Base-by-base conservation (phyloP, 2,797 vertebrate genomes). In the Sebastolobus alascanus region DNA sequence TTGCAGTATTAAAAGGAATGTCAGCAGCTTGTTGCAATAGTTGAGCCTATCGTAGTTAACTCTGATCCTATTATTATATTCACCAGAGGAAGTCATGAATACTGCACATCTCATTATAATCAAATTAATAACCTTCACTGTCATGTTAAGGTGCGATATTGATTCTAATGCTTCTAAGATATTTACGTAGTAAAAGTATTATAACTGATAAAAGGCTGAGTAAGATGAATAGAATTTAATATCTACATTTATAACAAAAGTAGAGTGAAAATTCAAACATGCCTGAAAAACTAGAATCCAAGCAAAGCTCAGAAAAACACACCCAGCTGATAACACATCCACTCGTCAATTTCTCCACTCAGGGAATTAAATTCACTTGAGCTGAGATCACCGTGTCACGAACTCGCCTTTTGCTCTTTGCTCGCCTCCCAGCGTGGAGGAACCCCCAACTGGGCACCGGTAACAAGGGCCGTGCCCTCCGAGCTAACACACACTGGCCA, bases 381-480 rank as follows among this genome's bases (percentile, higher is more conserved):
- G 73, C 64, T 73, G 78, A 65, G 88, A 83, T 84, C 80, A 73
- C 50, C 27, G 35, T 83, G 90, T 87, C 86, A 83, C 14, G 37
- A 85, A 88, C 79, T 89, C 11, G 81, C 73, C 77, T 82, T 72
- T 78, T 87, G 81, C 84, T 85, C 75, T 82, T 68, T 75, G 77
- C 76, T 92, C 58, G 3, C 78, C 79, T 85, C 87, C 67, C 90
- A 88, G 89, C 85, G 74, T 80, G 89, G 64, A 80, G 60, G 60
- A 79, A 85, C 61, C 79, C 73, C 90, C 87, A 58, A 67, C 87
- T 81, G 90, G 75, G 84, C 84, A 58, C 75, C 65, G 67, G 86
- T 94, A 94, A 94, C 93, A 80, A 93, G 93, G 87, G 85, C 87
- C 77, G 2, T 76, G 89, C 64, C 84, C 90, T 77, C 6, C 1